Percentiles rank a stretch among this genome's conserved stretches.
Conservation (phyloP, 2,113 vertebrate genomes). For the Eudyptes chrysolophus region DNA sequence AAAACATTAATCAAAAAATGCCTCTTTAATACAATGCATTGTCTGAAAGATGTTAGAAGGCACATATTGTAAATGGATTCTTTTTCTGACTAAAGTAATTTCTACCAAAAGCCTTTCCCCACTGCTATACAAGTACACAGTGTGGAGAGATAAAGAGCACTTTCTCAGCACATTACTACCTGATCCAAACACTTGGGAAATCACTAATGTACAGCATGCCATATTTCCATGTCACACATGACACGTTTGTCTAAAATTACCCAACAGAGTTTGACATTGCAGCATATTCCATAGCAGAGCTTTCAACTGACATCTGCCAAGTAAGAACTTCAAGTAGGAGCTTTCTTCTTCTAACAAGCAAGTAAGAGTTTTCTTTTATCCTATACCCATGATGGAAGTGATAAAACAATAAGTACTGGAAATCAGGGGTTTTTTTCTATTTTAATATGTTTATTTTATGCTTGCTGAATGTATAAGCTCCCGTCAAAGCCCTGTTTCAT, state of each 20-base stretch:
- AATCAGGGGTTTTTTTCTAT: conserved; percentile 54
- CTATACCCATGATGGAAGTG: conserved; percentile 77
- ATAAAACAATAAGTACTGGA: conserved; percentile 79
- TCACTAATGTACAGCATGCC: conserved; percentile 90
- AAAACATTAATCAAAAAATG: conserved; percentile 99
- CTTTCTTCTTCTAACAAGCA: conserved; percentile 81
- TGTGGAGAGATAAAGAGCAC: conserved; percentile 88
- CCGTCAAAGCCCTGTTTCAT: conserved; percentile 58
- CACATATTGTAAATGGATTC: conserved; percentile 97
- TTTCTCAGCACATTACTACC: conserved; percentile 87
- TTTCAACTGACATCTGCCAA: conserved; percentile 85
- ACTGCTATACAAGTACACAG: conserved; percentile 83
- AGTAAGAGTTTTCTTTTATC: conserved; percentile 84
- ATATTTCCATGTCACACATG: conserved; percentile 89
- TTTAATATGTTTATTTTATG: conserved; percentile 78
- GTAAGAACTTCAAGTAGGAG: conserved; percentile 73
- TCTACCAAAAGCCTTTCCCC: conserved; percentile 83
- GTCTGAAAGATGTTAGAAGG: conserved; percentile 95
- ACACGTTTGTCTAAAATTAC: conserved; percentile 89
- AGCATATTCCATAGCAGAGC: conserved; percentile 78
- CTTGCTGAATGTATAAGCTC: conserved; percentile 53
- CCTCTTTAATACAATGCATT: conserved; percentile 93
- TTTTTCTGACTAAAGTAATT: conserved; percentile 93
- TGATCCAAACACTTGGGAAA: conserved; percentile 87
- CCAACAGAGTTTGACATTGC: conserved; percentile 89